Conservation (phyloP, 1,140 invertebrate genomes). For the Zaprionus ornatus region DNA sequence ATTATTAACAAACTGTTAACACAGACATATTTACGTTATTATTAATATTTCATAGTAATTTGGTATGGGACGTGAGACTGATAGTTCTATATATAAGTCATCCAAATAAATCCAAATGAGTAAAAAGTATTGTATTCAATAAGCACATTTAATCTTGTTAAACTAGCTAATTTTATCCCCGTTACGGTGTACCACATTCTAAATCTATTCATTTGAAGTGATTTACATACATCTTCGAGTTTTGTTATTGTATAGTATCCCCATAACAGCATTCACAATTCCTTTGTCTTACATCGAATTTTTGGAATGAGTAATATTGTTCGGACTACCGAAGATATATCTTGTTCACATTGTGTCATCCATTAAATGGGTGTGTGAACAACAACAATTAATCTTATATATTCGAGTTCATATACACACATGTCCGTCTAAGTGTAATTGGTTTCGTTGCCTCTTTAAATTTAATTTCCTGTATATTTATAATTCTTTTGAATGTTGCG, state of each 20-base stretch:
- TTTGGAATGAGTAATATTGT: slow-evolving; percentile 24
- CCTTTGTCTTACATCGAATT: not conserved
- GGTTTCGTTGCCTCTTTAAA: not conserved
- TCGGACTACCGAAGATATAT: slow-evolving; percentile 28
- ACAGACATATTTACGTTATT: slow-evolving; percentile 17
- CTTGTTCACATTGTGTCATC: slow-evolving; percentile 4
- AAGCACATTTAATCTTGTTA: slow-evolving; percentile 66
- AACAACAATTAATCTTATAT: not conserved
- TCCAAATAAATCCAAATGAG: slow-evolving; percentile 45
- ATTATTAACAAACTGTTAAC: not conserved
- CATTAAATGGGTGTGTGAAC: slow-evolving; percentile 35
- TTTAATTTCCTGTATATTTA: not conserved
- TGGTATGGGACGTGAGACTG: slow-evolving; percentile 82
- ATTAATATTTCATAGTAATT: slow-evolving; percentile 31
- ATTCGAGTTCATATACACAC: not conserved
- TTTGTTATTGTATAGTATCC: not conserved
- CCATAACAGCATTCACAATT: not conserved
- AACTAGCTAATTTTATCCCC: slow-evolving; percentile 69
- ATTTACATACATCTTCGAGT: not conserved
- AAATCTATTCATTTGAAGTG: not conserved
- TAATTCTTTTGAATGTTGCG: not conserved
- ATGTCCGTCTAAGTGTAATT: not conserved
- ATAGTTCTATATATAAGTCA: slow-evolving; percentile 82
- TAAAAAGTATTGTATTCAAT: slow-evolving; percentile 26
- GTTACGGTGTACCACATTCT: slow-evolving; percentile 18